Percentiles rank a stretch among this genome's conserved stretches.
phyloP scores from a whole-genome alignment of 2,797 vertebrate species.

The Staurois parvus region DNA sequence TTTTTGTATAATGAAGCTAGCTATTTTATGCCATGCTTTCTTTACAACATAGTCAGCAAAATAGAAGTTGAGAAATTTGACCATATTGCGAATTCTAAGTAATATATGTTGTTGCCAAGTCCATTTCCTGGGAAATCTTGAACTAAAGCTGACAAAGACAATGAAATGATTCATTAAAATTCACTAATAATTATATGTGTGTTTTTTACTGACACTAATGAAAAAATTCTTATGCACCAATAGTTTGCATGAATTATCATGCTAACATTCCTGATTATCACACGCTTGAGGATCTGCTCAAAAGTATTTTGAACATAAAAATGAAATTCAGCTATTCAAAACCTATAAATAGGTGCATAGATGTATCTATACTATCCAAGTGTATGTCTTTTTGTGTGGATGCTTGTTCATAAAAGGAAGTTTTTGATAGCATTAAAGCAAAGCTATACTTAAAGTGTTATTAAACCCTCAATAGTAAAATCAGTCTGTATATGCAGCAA shows the following conservation, averaged over 20 bases:
- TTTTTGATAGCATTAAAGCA: no score
- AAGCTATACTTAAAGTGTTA: no score
- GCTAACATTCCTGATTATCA: conserved; percentile 66
- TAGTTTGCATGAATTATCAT: conserved; percentile 69
- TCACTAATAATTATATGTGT: conserved; percentile 72
- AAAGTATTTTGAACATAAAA: not conserved
- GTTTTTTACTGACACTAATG: conserved; percentile 69
- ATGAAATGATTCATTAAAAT: conserved; percentile 78
- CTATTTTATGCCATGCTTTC: no score
- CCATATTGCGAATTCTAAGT: not conserved
- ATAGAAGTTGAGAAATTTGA: no score
- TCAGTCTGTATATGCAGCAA: no score
- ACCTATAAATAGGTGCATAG: not conserved
- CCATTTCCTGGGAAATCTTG: not conserved
- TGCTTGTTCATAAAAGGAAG: no score
- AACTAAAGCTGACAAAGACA: conserved; percentile 69
- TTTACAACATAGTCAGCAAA: no score
- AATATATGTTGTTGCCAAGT: not conserved
- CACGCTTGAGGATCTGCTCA: not conserved
- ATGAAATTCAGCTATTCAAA: not conserved
- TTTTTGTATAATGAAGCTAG: not conserved
- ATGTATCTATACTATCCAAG: no score
- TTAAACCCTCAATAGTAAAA: no score
- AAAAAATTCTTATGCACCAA: conserved; percentile 69
- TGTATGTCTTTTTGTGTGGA: no score